phyloP scores from a whole-genome alignment of 2,797 vertebrate genomes.

The Selene dorsalis region DNA sequence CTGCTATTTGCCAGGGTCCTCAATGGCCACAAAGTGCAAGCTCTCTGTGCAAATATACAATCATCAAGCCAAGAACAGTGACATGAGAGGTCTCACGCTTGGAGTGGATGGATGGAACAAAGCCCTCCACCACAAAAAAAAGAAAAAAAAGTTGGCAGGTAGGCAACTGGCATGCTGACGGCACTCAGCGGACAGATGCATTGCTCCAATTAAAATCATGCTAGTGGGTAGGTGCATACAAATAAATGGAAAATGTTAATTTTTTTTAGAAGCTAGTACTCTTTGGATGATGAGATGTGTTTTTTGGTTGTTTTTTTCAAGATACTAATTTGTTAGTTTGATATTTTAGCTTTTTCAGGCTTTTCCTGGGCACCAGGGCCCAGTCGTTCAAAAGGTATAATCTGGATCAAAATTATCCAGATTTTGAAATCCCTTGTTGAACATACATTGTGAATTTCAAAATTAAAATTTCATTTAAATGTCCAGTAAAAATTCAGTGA shows the following conservation, averaged over 20 bases:
- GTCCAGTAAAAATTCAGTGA: no score
- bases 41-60: slow-evolving; percentile 67
- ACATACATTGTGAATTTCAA: no score
- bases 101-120: slow-evolving; percentile 66
- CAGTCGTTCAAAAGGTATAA: no score
- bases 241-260: slow-evolving; percentile 45
- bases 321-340: slow-evolving; percentile 31
- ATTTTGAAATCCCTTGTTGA: no score
- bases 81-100: slow-evolving; percentile 64
- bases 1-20: slow-evolving; percentile 67
- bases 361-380: slow-evolving; percentile 19
- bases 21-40: slow-evolving; percentile 66
- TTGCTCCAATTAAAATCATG: slow-evolving; percentile 59
- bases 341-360: slow-evolving; percentile 16
- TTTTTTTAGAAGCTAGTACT: slow-evolving; percentile 43
- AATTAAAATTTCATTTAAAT: no score
- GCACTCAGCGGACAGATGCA: slow-evolving; percentile 42
- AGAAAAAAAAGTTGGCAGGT: slow-evolving; percentile 32
- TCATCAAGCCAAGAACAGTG: slow-evolving; percentile 60
- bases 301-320: slow-evolving; percentile 5
- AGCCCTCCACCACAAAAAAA: slow-evolving; percentile 45
- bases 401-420: no score
- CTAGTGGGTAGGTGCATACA: slow-evolving; percentile 37
- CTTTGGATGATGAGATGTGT: slow-evolving; percentile 12
- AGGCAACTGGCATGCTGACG: slow-evolving; percentile 47